Evolutionary conservation across 2,113 vertebrate genomes (phyloP), one percentile per base, ranked within the genome.

Genomic region (Hepsetus odoe): DNA sequence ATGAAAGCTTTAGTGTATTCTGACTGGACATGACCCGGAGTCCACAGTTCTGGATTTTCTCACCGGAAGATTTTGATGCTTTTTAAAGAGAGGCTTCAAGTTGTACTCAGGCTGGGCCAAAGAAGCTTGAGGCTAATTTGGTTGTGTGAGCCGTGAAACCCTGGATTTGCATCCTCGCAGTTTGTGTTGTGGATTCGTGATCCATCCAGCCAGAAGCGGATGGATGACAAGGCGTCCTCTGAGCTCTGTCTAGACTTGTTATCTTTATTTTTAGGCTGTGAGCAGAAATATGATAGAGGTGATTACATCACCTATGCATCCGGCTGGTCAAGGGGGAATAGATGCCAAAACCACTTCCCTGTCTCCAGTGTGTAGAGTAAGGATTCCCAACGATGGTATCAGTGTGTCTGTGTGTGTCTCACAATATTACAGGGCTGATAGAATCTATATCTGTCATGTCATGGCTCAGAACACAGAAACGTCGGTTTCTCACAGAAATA

Each of bases 121-220:
- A 86, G 84, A 83, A 82, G 76, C 30, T 22, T 73, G 74, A n/a
- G 87, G 77, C 85, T 90, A 91, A 92, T 92, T 92, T 88, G 90
- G 88, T 82, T 88, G 80, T 40, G 82, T 74, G 85, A 83, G 83
- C 88, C 72, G 70, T 69, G n/a, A 83, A 79, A 86, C 79, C 38
- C 85, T 91, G 91, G n/a, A 92, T 92, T 91, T 92, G 88, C 86
- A 90, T 88, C 80, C 75, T 65, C 51, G 73, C 74, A 30, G 90
- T 92, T 91, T 92, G 87, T 92, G 91, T 93, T 93, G 26, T 91
- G 88, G 90, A 90, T 87, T 88, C 78, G 56, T 74, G 87, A 88
- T 92, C 88, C 91, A 92, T 93, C 92, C 89, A 78, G 77, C 35
- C 72, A 76, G n/a, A n/a, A n/a, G 74, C 83, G 86, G 88, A 92